A percentile compares a stretch with the other conserved stretches of the same genome.
These are phyloP conservation scores for Sinonovacula constricta DNA, from an alignment of 1,140 invertebrate genomes.

Conservation along the genomic window DNA sequence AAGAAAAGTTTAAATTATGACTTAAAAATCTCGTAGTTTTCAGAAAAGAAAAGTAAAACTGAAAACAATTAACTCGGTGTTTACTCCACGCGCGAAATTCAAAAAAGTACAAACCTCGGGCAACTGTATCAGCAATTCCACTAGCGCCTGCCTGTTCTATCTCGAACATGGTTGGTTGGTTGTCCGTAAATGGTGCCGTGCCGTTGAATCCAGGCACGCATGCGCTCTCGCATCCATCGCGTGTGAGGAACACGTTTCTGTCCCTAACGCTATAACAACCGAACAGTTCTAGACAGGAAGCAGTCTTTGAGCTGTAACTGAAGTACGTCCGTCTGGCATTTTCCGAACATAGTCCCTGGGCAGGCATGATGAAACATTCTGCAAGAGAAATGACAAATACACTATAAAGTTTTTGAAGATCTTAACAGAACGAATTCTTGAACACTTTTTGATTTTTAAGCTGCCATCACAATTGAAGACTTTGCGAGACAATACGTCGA, in stretches of 20 bases:
- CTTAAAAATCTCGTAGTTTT: neutral
- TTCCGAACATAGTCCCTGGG: no score
- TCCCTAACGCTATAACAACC: slow-evolving; percentile 37
- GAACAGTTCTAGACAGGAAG: slow-evolving; percentile 10
- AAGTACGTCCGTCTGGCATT: no score
- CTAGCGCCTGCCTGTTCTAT: neutral
- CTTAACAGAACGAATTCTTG: no score
- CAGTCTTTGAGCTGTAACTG: slow-evolving; percentile 30
- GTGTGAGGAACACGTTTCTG: slow-evolving; percentile 31
- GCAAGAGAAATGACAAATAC: no score
- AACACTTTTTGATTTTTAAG: no score
- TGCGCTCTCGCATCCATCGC: neutral
- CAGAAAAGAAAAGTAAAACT: neutral
- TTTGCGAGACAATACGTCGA: no score
- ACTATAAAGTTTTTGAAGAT: no score
- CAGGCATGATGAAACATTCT: no score
- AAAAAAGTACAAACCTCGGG: neutral
- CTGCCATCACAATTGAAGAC: no score
- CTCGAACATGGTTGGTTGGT: no score
- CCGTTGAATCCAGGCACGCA: slow-evolving; percentile 8
- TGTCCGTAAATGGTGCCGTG: no score
- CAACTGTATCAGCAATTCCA: neutral
- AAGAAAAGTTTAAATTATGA: no score
- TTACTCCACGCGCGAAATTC: neutral
- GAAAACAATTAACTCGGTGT: neutral